Base-by-base conservation (phyloP, 2,888 invertebrate species). In the Glaucopsyche alexis region DNA sequence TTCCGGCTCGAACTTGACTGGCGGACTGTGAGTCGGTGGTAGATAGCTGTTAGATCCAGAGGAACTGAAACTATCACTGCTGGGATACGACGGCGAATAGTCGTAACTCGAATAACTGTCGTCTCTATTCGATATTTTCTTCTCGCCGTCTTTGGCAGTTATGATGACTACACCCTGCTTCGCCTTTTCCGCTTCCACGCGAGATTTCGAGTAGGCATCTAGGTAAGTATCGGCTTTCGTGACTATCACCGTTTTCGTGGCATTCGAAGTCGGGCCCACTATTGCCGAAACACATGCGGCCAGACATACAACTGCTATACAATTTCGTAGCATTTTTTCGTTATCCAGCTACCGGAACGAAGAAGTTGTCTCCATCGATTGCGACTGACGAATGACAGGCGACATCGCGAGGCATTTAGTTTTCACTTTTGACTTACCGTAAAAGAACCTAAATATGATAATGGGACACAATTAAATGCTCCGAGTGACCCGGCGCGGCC, bases 161-260 rank as follows among this genome's bases (percentile, higher is more conserved):
- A 89, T 84, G 80, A 90, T 93, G 76, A 88, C 84, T 71, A 87
- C 93, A 76, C 86, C 89, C 82, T 89, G 87, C 77, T 88, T 90
- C 73, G 89, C 88, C 80, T 87, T 91, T 82, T 86, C 93, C 78
- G 87, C 93, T 85, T 84, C 92, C 81, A 84, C 90, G 82, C 81
- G 84, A 29, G 95, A 94, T 79, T 95, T 94, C 7, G 94, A 93
- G 79, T 95, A 94, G 2, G 95, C 95, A 64, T 95, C 94, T 78
- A 96, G 84, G 80, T 95, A 96, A 3, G 95, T 94, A 83, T 96
- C 95, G 1, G 87, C 88, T 82, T 90, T 91, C 71, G 85, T 81
- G 71, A 80, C 78, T 38, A 80, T 75, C 29, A 74, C 60, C 16
- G 80, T 73, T 80, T 89, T 90, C 1, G 89, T 91, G 74, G 80